phyloP scores from a whole-genome alignment of 2,888 invertebrate genomes.

The Caenorhabditis plicata region DNA sequence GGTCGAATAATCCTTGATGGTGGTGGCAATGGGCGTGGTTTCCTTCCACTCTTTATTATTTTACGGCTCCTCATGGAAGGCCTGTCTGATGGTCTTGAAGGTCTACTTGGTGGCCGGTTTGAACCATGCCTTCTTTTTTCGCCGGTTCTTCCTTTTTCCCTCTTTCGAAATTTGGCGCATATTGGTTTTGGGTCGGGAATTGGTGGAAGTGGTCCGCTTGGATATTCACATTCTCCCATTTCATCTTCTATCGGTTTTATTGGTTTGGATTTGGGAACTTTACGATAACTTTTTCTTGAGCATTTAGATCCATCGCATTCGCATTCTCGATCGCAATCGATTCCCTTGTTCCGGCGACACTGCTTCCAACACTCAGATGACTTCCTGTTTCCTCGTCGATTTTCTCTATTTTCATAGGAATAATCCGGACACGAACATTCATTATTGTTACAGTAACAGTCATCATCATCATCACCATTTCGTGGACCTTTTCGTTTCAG shows the following conservation, averaged over 20 bases:
- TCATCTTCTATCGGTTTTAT: conserved; percentile 3
- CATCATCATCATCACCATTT: conserved; percentile 27
- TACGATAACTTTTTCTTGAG: no score
- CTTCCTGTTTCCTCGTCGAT: conserved; percentile 11
- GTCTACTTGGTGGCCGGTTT: no score
- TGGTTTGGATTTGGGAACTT: no score
- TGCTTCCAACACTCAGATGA: conserved; percentile 17
- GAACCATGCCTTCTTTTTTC: not conserved
- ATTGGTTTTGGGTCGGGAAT: conserved; percentile 29
- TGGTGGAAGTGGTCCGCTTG: conserved; percentile 16
- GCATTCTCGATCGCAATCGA: conserved; percentile 12
- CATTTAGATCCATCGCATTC: conserved; percentile 23
- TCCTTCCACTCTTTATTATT: conserved; percentile 2
- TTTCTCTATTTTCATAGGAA: not conserved
- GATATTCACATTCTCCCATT: not conserved
- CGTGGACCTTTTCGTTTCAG: conserved; percentile 11
- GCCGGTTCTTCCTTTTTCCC: conserved; percentile 3
- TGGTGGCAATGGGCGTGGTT: conserved; percentile 8
- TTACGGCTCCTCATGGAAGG: conserved; percentile 7
- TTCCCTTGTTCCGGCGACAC: conserved; percentile 7
- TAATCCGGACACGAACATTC: conserved; percentile 11
- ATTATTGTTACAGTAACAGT: conserved; percentile 13
- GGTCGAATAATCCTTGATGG: conserved; percentile 12
- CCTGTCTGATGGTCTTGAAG: no score
- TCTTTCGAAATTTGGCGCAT: conserved; percentile 17